Evolutionary conservation across 2,888 invertebrate genomes (phyloP), one percentile per base, ranked within the genome.

Genomic region (Epistrophella euchroma): DNA sequence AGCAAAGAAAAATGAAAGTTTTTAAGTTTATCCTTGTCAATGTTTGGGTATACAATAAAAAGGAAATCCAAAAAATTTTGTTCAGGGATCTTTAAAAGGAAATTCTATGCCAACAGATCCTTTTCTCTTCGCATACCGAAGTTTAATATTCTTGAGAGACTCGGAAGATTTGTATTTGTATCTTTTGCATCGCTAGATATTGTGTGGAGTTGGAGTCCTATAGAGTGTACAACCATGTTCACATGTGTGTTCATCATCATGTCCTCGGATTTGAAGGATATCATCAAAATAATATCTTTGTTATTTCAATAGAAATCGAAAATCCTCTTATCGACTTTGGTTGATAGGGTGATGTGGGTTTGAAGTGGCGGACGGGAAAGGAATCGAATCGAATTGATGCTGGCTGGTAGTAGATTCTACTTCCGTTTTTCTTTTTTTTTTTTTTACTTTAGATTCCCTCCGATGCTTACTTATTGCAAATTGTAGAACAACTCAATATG

Each of bases 241-340:
- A 77, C 79, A 64, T 74, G 43, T 60, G 50, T 70, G 68, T 85
- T 60, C 60, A 60, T 60, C 60, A 60, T 60, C 60, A 77, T 86
- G 85, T 74, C 85, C 35, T 70, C 73, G 81, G 85, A 77, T 81
- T 86, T 81, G 82, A 86, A 81, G 85, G 77, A 86, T 86, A 86
- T 82, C 82, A 86, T 86, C 85, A 86, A 86, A 86, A 86, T 82
- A 86, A 86, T 86, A 86, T 86, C 82, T 85, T 85, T 86, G 85
- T 86, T 86, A 86, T 86, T 86, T 86, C 85, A 86, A 86, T 82
- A 86, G 85, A 86, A 85, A 85, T 85, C 76, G 85, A 85, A 86
- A 86, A 86, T 86, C 85, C 85, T 86, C 85, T 86, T 86, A 86
- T 86, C 73, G 85, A 81, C 85, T 86, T 77, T 75, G 66, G 19